A percentile compares a stretch with the other conserved stretches of the same genome.
These are phyloP conservation scores for Gnatocerus cornutus DNA, from an alignment of 2,888 invertebrate species.

Conservation along the genomic window DNA sequence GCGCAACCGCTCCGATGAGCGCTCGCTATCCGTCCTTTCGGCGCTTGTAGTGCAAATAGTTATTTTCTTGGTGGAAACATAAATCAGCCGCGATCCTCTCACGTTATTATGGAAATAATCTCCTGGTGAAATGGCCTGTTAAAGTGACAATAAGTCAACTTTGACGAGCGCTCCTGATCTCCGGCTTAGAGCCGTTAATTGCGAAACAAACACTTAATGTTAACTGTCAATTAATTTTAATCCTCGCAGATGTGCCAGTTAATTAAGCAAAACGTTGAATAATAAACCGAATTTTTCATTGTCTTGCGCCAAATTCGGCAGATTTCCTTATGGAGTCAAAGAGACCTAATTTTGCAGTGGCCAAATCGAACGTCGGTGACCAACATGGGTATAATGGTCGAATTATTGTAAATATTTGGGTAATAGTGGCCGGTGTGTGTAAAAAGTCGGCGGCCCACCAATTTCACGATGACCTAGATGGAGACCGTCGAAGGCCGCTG, in stretches of 20 bases:
- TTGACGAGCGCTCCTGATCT: constrained; percentile 38
- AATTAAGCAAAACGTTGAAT: constrained; percentile 41
- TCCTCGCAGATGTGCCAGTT: constrained; percentile 41
- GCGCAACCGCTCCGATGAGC: too few species aligned
- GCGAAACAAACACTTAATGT: constrained; percentile 45
- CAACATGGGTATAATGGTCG: constrained; percentile 32
- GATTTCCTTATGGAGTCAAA: constrained; percentile 20
- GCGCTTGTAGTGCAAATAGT: too few species aligned
- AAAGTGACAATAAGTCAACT: constrained; percentile 46
- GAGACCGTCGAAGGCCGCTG: constrained; percentile 54
- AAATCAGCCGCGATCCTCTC: constrained; percentile 21
- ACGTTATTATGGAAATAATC: constrained; percentile 35
- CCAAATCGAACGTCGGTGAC: constrained; percentile 11
- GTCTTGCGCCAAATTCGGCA: constrained; percentile 4
- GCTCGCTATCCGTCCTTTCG: too few species aligned
- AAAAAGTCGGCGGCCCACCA: constrained; percentile 52
- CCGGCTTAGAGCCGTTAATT: constrained; percentile 43
- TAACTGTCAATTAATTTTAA: constrained; percentile 47
- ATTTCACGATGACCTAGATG: constrained; percentile 57
- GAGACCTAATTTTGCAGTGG: constrained; percentile 23
- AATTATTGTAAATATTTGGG: constrained; percentile 52
- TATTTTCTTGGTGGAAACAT: constrained; percentile 23
- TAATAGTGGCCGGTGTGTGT: constrained; percentile 43
- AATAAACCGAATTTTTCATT: constrained; percentile 29
- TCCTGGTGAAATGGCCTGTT: constrained; percentile 30